phyloP scores from a whole-genome alignment of 2,113 vertebrate species.

The Myiozetetes cayanensis region DNA sequence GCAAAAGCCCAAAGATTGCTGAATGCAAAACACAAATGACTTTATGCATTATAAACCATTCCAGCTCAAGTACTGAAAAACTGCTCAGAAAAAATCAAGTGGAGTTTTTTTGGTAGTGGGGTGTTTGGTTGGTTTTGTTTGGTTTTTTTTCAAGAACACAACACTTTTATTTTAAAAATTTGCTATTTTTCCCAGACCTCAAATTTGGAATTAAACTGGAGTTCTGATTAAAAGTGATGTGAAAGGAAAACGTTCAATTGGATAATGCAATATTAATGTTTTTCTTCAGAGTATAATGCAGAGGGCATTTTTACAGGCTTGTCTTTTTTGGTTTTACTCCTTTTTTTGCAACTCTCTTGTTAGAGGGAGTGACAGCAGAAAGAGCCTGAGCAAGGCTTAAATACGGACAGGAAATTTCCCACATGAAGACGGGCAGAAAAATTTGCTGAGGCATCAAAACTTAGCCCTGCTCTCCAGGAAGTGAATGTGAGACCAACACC shows the following conservation, averaged over 20 bases:
- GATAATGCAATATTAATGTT: conserved; percentile 29
- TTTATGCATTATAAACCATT: not conserved
- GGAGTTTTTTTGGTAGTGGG: not conserved
- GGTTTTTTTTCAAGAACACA: not conserved
- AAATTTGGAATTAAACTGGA: conserved; percentile 20
- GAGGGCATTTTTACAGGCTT: not conserved
- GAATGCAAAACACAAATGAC: not conserved
- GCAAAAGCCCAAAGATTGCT: not conserved
- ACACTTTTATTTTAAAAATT: conserved; percentile 17
- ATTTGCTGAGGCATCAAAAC: conserved; percentile 15
- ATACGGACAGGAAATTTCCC: conserved; percentile 37
- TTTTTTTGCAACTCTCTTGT: not conserved
- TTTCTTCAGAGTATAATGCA: not conserved
- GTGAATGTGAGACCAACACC: conserved; percentile 31
- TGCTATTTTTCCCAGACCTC: conserved; percentile 55
- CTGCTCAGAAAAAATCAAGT: not conserved
- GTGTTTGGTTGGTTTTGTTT: not conserved
- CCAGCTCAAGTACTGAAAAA: not conserved
- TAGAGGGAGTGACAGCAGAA: not conserved
- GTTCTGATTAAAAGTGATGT: conserved; percentile 55
- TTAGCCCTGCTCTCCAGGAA: not conserved
- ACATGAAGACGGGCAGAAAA: not conserved
- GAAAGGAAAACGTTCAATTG: conserved; percentile 48
- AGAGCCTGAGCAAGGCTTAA: not conserved
- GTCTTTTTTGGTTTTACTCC: not conserved